These are phyloP conservation scores for Antheraea pernyi DNA, from an alignment of 1,140 invertebrate species.

Conservation along the genomic window DNA sequence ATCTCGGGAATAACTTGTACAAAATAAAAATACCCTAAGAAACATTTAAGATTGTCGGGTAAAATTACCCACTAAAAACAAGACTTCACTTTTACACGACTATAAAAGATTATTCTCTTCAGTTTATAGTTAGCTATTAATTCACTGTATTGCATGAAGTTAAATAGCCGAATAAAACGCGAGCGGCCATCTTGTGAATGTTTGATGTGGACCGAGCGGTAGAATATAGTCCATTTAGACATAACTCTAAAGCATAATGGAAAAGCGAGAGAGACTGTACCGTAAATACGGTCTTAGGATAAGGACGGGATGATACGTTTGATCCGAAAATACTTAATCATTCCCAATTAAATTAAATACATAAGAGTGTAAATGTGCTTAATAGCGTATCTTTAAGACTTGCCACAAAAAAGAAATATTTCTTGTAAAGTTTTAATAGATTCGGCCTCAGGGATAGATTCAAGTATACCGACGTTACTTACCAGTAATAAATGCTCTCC, in stretches of 20 bases:
- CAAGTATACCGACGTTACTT: too few relatives aligned
- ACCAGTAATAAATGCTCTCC: too few relatives aligned
- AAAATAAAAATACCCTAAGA: too few relatives aligned
- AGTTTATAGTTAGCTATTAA: neutral
- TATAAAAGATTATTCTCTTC: neutral
- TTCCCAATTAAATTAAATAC: too few relatives aligned
- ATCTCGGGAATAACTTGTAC: too few relatives aligned
- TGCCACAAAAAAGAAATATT: too few relatives aligned
- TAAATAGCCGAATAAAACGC: neutral
- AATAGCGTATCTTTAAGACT: too few relatives aligned
- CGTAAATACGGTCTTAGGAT: neutral
- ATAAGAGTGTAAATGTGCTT: too few relatives aligned
- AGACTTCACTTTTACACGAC: neutral
- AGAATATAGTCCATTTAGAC: neutral
- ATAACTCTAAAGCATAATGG: neutral
- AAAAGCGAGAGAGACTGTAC: neutral
- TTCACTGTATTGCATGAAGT: neutral
- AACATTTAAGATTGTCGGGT: neutral
- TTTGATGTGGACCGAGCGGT: neutral
- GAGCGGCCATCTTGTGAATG: neutral
- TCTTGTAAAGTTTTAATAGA: too few relatives aligned
- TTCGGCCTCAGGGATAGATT: too few relatives aligned
- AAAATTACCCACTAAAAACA: neutral
- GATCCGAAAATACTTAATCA: neutral
- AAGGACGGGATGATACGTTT: neutral